These are phyloP conservation scores for Propithecus perrieri DNA, from an alignment of 2,797 vertebrate genomes.

Conservation along the genomic window DNA sequence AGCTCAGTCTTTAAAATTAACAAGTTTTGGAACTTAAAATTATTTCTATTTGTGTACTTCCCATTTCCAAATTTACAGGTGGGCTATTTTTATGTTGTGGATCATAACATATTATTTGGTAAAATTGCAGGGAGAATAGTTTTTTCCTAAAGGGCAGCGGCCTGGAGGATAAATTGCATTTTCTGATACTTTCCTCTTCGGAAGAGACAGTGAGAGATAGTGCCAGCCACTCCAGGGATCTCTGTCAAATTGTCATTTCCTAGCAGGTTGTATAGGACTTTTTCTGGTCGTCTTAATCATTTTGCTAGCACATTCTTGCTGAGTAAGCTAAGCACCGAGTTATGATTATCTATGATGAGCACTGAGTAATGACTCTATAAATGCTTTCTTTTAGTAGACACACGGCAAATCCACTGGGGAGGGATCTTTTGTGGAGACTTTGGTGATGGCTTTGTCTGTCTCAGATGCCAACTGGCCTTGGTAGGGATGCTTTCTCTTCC, in stretches of 20 bases:
- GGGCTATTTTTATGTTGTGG: not conserved
- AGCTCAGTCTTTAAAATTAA: conserved; percentile 24
- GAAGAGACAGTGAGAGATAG: not conserved
- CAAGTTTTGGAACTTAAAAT: not conserved
- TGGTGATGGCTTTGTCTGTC: not conserved
- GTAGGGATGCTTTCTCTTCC: not conserved
- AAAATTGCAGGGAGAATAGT: not conserved
- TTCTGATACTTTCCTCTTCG: not conserved
- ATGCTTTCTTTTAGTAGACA: not conserved
- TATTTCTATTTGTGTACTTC: not conserved
- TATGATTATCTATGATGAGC: not conserved
- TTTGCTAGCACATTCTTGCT: not conserved
- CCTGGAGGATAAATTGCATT: not conserved
- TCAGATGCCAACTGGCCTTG: not conserved
- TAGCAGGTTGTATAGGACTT: not conserved
- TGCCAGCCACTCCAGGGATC: not conserved
- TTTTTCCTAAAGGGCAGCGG: not conserved
- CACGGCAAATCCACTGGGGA: not conserved
- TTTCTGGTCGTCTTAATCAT: not conserved
- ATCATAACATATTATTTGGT: not conserved
- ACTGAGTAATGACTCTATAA: not conserved
- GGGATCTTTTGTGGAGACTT: not conserved
- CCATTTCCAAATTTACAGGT: not conserved
- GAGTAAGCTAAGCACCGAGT: not conserved
- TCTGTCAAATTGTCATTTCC: not conserved